Evolutionary conservation across 2,797 vertebrate genomes (phyloP), one percentile per base, ranked within the genome.

Genomic region (Australoheros facetus): DNA sequence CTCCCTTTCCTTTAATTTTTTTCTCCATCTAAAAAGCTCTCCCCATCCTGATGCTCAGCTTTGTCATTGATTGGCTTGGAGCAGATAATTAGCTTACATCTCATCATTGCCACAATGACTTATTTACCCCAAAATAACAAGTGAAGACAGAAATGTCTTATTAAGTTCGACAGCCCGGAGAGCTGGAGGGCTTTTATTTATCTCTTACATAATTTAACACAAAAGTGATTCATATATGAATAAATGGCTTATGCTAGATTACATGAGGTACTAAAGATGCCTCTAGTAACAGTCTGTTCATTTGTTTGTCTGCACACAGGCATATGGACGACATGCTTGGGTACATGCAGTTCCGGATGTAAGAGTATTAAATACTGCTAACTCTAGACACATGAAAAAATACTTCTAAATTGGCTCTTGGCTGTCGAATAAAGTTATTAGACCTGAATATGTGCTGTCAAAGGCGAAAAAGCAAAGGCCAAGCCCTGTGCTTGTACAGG

Each of bases 401-500:
- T 70, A 72, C 45, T 72, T 56, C 55, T 26, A 73, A 73, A 73
- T 60, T 32, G 53, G 30, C 73, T 84, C 32, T 70, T 71, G 76
- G 80, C 85, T 56, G 60, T 32, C 1, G 10, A 74, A 79, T 88
- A 66, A 89, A 88, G 87, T 89, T 76, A 90, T 89, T 85, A 82
- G 82, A 84, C 73, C 75, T 85, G 84, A 90, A 92, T 91, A 91
- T 91, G 71, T 87, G 90, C 88, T 91, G 88, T 92, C 90, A 87
- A 87, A 89, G 81, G 85, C 73, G n/a, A 85, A 93, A 93, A 87
- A 86, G 80, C 55, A 14, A 78, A 92, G 91, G 88, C 91, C 89
- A 79, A 84, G 90, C 89, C 89, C 91, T 58, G 60, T 91, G 86
- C 93, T 89, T 93, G 92, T 92, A 82, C 89, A 85, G 91, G 89